Evolutionary conservation across 1,140 invertebrate species (phyloP).

Genomic region (Drosophila lowei): DNA sequence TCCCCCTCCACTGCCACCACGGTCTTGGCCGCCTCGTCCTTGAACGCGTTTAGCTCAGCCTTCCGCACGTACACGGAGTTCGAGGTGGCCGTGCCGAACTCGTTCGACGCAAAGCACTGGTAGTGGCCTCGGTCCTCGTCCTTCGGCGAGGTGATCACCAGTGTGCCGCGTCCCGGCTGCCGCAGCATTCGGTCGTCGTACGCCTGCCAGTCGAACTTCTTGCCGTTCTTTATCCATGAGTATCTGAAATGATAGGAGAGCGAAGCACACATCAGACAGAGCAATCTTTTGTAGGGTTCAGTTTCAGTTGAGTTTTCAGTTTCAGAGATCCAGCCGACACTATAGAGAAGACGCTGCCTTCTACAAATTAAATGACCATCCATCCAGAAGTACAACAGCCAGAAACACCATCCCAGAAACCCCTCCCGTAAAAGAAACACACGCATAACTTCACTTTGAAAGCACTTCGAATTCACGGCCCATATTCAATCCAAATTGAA

Average conservation of each 20-base stretch:
- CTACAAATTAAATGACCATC: too few species aligned
- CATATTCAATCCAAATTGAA: too few species aligned
- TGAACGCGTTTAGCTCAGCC: conserved; percentile 96
- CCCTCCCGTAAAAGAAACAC: too few species aligned
- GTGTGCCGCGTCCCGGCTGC: conserved; percentile 94
- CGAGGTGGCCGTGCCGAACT: conserved; percentile 96
- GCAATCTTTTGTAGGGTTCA: too few species aligned
- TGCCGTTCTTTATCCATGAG: conserved; percentile 98
- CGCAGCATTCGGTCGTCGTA: conserved; percentile 97
- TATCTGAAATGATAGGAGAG: conserved; percentile 87
- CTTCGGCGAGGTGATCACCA: conserved; percentile 93
- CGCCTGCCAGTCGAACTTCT: conserved; percentile 93
- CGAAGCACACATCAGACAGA: too few species aligned
- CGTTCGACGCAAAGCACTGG: conserved; percentile 98
- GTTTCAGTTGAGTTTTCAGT: too few species aligned
- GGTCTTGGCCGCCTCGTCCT: conserved; percentile 88
- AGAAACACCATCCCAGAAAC: too few species aligned
- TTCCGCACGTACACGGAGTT: conserved; percentile 98
- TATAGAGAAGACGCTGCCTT: too few species aligned
- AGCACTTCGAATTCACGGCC: too few species aligned
- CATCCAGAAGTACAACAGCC: too few species aligned
- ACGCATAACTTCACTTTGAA: too few species aligned
- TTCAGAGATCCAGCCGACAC: too few species aligned
- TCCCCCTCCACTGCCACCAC: conserved; percentile 91
- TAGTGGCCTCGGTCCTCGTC: conserved; percentile 98